phyloP scores from a whole-genome alignment of 1,140 invertebrate species.

The Rhopalosiphum padi region DNA sequence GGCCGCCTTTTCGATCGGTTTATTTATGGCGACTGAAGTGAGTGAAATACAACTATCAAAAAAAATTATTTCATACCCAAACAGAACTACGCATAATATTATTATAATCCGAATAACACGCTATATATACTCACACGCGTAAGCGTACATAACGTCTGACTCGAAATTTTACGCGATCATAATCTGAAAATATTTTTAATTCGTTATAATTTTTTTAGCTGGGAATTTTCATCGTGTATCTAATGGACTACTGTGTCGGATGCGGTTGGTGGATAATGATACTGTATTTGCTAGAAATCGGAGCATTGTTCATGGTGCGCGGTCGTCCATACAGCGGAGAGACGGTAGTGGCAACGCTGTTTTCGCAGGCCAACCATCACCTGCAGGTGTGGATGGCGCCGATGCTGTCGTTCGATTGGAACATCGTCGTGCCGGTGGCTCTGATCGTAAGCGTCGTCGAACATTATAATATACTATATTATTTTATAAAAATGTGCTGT shows the following conservation, averaged over 20 bases:
- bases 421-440: slow-evolving; percentile 79
- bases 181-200: neutral
- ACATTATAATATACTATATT: neutral
- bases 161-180: no score
- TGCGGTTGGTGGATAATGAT: slow-evolving; percentile 87
- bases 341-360: slow-evolving; percentile 72
- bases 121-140: neutral
- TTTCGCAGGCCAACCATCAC: slow-evolving; percentile 67
- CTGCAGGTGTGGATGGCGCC: slow-evolving; percentile 71
- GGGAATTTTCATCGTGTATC: slow-evolving; percentile 84
- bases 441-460: slow-evolving; percentile 70
- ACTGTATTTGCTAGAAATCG: slow-evolving; percentile 77
- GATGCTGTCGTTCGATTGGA: slow-evolving; percentile 86
- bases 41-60: slow-evolving; percentile 61
- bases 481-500: neutral
- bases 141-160: no score
- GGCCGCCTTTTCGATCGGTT: slow-evolving; percentile 81
- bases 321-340: slow-evolving; percentile 85
- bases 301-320: slow-evolving; percentile 81
- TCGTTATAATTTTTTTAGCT: slow-evolving; percentile 65
- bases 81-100: neutral
- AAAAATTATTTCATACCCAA: neutral
- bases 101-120: neutral
- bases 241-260: slow-evolving; percentile 81
- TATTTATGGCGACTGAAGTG: slow-evolving; percentile 89